Percentiles rank a stretch among this genome's conserved stretches.
Conservation (phyloP, 2,888 invertebrate species). For the Papilio elwesi region DNA sequence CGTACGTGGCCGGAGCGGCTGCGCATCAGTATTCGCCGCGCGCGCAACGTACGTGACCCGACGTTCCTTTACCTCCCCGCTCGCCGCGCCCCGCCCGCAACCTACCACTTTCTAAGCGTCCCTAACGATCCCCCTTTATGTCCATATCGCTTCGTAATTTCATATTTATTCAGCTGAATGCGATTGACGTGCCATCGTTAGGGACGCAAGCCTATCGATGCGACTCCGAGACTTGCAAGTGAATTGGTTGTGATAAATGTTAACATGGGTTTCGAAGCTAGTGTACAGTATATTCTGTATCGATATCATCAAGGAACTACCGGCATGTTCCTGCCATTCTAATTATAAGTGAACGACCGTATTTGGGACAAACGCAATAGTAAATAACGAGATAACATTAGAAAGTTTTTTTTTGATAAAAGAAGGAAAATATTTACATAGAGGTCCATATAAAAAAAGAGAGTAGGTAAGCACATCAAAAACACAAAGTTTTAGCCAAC, state of each 20-base stretch:
- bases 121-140: slow-evolving; percentile 58
- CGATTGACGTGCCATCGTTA: slow-evolving; percentile 36
- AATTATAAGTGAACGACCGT: too few relatives aligned
- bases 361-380: too few relatives aligned
- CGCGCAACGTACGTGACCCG: slow-evolving; percentile 36
- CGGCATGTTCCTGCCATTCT: too few relatives aligned
- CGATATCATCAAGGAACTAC: too few relatives aligned
- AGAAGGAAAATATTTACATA: not conserved
- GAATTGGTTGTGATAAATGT: not conserved
- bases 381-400: too few relatives aligned
- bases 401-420: not conserved
- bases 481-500: too few relatives aligned
- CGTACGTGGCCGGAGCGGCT: slow-evolving; percentile 24
- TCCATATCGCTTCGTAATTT: slow-evolving; percentile 53
- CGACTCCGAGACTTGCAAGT: not conserved
- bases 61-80: slow-evolving; percentile 3
- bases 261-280: not conserved
- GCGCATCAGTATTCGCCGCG: slow-evolving; percentile 38
- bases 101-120: slow-evolving; percentile 45
- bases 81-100: not conserved
- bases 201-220: slow-evolving; percentile 20
- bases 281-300: too few relatives aligned
- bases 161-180: slow-evolving; percentile 44
- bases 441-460: too few relatives aligned
- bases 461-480: not conserved